Conservation (phyloP, 2,888 invertebrate genomes). For the Apotomis turbidana region DNA sequence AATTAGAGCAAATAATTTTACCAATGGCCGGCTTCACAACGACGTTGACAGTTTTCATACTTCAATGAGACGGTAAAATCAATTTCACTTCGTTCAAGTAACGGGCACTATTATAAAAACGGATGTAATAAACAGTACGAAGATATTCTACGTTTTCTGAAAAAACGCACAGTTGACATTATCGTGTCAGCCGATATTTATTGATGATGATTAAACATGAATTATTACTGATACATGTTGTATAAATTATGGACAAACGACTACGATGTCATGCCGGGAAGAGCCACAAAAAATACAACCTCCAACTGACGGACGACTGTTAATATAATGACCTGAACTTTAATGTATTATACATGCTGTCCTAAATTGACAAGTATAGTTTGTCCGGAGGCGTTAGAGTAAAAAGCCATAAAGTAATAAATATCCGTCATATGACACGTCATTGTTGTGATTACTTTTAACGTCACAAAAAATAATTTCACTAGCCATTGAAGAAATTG, state of each 20-base stretch:
- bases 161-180: too few species aligned
- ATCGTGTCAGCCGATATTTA: background rate
- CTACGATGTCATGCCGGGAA: slow-evolving; percentile 17
- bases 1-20: background rate
- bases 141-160: background rate
- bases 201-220: background rate
- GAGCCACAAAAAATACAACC: slow-evolving; percentile 5
- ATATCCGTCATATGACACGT: too few species aligned
- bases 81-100: background rate
- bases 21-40: slow-evolving; percentile 5
- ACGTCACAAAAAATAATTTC: too few species aligned
- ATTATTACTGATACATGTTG: background rate
- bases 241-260: slow-evolving; percentile 13
- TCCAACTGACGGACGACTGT: slow-evolving; percentile 5
- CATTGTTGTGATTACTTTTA: too few species aligned
- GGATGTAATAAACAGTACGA: background rate
- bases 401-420: too few species aligned
- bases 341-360: slow-evolving; percentile 8
- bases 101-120: background rate
- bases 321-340: slow-evolving; percentile 13
- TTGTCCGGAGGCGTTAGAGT: too few species aligned
- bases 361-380: background rate
- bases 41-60: slow-evolving; percentile 16
- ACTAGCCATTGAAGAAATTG: too few species aligned
- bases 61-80: background rate